Percentiles rank a stretch among this genome's conserved stretches.
Evolutionary conservation across 2,888 invertebrate genomes (phyloP).

Genomic region (Drosophila phalerata): DNA sequence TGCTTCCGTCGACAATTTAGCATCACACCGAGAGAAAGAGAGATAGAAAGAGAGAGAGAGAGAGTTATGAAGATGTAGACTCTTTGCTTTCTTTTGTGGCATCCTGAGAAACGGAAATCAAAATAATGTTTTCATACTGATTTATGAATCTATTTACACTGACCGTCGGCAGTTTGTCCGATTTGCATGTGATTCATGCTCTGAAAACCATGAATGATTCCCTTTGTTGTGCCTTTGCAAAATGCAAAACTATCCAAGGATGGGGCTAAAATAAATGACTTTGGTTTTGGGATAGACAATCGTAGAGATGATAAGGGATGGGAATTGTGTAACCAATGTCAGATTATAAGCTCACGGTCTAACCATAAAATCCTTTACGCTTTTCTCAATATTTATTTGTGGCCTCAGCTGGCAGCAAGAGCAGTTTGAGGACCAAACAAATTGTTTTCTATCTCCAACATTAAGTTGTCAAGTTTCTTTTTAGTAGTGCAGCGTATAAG

Average conservation of each 20-base stretch:
- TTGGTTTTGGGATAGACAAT: conserved; percentile 50
- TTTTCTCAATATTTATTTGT: conserved; percentile 72
- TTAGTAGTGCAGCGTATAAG: conserved; percentile 28
- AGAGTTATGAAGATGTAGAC: conserved; percentile 27
- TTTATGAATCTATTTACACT: conserved; percentile 80
- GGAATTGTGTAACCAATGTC: conserved; percentile 50
- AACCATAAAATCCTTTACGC: conserved; percentile 67
- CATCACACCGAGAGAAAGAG: conserved; percentile 26
- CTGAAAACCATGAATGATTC: conserved; percentile 82
- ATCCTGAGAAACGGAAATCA: conserved; percentile 72
- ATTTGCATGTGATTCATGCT: conserved; percentile 82
- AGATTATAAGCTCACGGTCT: conserved; percentile 57
- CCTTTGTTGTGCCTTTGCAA: conserved; percentile 54
- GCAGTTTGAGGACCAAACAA: conserved; percentile 59
- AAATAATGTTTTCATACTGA: conserved; percentile 80
- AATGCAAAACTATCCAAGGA: conserved; percentile 58
- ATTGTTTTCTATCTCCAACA: conserved; percentile 63
- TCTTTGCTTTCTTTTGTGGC: conserved; percentile 62
- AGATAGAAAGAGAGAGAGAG: conserved; percentile 16
- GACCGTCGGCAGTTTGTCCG: conserved; percentile 50
- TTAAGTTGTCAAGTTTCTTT: conserved; percentile 68
- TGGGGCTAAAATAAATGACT: conserved; percentile 67
- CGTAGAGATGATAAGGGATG: neutral
- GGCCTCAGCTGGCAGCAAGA: conserved; percentile 53
- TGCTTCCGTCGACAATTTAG: conserved; percentile 57